Evolutionary conservation across 30 jellyfish, hydroid and myxozoan species (phyloP).

Genomic region (Catostylus mosaicus): DNA sequence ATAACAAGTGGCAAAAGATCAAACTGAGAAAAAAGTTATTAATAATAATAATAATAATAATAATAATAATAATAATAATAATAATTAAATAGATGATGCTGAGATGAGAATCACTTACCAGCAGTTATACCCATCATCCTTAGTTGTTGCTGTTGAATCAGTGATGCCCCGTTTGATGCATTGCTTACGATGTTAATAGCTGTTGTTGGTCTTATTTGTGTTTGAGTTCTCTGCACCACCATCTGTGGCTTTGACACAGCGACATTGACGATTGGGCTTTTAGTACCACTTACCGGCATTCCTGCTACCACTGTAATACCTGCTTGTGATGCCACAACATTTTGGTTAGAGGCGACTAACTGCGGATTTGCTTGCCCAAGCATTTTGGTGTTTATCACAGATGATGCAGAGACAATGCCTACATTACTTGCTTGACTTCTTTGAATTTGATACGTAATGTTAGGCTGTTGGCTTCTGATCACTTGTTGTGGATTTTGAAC

Average conservation of each 20-base stretch:
- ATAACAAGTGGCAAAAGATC: no score
- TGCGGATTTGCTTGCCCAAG: constrained; percentile 42
- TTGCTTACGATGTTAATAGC: constrained; percentile 31
- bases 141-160: constrained; percentile 40
- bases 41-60: no score
- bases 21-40: no score
- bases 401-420: constrained; percentile 33
- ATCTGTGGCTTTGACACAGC: constrained; percentile 30
- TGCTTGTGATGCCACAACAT: constrained; percentile 19
- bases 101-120: constrained; percentile 4
- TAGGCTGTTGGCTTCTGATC: constrained; percentile 50
- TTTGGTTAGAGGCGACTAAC: constrained; percentile 36
- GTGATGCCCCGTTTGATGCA: constrained; percentile 52
- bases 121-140: constrained; percentile 53
- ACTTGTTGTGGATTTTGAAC: constrained; percentile 47
- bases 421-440: constrained; percentile 18
- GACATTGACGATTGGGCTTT: constrained; percentile 31
- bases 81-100: background rate
- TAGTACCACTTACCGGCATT: constrained; percentile 26
- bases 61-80: background rate
- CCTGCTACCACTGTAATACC: constrained; percentile 45
- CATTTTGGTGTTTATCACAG: constrained; percentile 20
- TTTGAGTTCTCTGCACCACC: constrained; percentile 22
- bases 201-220: constrained; percentile 17
- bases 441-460: constrained; percentile 57